These are phyloP conservation scores for Eptesicus fuscus DNA, from an alignment of 2,113 vertebrate genomes.

Conservation along the genomic window DNA sequence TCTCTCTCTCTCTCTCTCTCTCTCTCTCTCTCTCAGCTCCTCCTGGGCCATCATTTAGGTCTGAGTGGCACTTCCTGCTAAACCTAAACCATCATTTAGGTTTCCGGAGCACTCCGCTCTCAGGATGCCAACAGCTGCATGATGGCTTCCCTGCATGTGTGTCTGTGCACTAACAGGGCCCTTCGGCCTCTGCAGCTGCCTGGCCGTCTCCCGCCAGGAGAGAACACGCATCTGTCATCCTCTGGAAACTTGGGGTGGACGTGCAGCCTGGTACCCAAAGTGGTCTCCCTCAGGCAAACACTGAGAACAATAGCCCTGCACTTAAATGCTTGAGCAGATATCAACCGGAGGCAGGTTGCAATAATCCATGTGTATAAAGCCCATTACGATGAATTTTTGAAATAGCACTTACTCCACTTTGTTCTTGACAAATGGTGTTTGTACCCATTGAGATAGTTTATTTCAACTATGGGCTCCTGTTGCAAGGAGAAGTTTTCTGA, in stretches of 20 bases:
- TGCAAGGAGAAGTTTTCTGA: slow-evolving; percentile 80
- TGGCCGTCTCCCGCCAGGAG: neutral
- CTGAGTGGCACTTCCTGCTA: neutral
- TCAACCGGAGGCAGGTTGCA: neutral
- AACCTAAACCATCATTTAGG: too few relatives aligned
- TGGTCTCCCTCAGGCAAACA: slow-evolving; percentile 53
- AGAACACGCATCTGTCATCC: slow-evolving; percentile 18
- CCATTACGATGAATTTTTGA: slow-evolving; percentile 62
- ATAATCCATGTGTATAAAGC: slow-evolving; percentile 63
- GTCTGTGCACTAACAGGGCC: neutral
- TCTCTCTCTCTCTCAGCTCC: neutral
- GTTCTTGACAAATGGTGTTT: slow-evolving; percentile 79
- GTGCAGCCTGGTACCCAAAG: slow-evolving; percentile 33
- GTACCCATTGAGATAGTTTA: slow-evolving; percentile 72
- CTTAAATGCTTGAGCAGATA: slow-evolving; percentile 48
- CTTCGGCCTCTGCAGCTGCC: neutral
- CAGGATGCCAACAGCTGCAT: neutral
- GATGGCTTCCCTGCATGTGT: neutral
- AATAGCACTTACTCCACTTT: slow-evolving; percentile 68
- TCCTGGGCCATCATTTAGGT: neutral
- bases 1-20: neutral
- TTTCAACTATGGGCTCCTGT: slow-evolving; percentile 85
- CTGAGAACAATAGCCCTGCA: slow-evolving; percentile 12
- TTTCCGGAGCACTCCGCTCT: neutral
- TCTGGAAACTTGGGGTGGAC: slow-evolving; percentile 39